These are phyloP conservation scores for Actinostola sp. DNA, from an alignment of 92 coral and sea anemone genomes.

Conservation along the genomic window DNA sequence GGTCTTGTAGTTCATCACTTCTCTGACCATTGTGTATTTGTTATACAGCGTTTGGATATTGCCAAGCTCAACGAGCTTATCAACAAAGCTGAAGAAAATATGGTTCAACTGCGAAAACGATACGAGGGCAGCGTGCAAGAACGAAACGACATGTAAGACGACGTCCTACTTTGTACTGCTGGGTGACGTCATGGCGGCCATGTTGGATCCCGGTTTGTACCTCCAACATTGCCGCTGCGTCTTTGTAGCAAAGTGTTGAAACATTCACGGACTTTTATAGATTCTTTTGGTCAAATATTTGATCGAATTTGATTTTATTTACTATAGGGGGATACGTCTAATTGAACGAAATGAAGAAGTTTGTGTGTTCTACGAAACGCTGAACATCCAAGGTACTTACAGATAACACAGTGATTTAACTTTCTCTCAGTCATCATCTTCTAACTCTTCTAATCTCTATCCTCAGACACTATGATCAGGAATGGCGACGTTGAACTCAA, in stretches of 20 bases:
- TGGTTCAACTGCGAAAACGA: conserved; percentile 98
- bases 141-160: conserved; percentile 91
- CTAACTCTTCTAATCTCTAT: neutral
- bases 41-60: conserved; percentile 85
- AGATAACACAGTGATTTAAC: no score
- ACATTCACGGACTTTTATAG: no score
- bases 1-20: neutral
- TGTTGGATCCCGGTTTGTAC: no score
- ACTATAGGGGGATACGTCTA: conserved; percentile 85
- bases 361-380: conserved; percentile 95
- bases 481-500: conserved; percentile 95
- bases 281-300: no score
- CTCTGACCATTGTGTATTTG: neutral
- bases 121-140: conserved; percentile 95
- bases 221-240: no score
- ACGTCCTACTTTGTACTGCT: neutral
- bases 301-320: no score
- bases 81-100: conserved; percentile 94
- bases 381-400: conserved; percentile 91
- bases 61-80: conserved; percentile 94
- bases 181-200: no score
- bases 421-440: no score
- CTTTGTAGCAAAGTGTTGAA: no score
- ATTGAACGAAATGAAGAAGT: conserved; percentile 99
- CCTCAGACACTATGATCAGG: conserved; percentile 90